A percentile compares a stretch with the other conserved stretches of the same genome.
phyloP scores from a whole-genome alignment of 2,797 vertebrate genomes.

The Phrynocephalus guinanensis region DNA sequence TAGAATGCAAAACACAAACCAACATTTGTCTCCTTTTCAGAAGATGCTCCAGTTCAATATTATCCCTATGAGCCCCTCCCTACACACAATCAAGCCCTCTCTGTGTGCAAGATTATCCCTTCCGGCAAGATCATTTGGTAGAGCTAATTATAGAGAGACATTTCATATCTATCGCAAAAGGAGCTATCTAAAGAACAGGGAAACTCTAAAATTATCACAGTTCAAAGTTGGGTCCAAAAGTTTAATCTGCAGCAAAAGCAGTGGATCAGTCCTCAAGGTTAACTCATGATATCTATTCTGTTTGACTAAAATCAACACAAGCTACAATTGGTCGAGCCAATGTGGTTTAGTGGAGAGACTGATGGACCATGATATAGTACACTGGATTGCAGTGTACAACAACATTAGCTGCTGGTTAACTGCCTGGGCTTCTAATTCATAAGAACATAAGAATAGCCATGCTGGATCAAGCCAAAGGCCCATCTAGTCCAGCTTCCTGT shows the following conservation, averaged over 20 bases:
- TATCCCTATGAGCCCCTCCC: constrained; percentile 50
- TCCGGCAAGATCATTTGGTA: constrained; percentile 40
- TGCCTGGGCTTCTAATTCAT: background rate
- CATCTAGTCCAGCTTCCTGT: too few relatives aligned
- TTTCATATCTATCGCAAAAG: constrained; percentile 23
- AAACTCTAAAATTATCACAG: background rate
- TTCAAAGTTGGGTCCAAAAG: constrained; percentile 9
- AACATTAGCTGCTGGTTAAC: background rate
- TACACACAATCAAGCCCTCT: constrained; percentile 36
- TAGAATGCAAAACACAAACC: constrained; percentile 57
- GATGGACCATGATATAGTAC: background rate
- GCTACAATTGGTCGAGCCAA: too few relatives aligned
- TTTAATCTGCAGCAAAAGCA: background rate
- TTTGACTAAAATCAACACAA: background rate
- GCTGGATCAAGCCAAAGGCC: too few relatives aligned
- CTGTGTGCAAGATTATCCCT: constrained; percentile 48
- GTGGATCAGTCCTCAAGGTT: constrained; percentile 22
- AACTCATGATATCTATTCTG: constrained; percentile 1
- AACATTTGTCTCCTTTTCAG: constrained; percentile 48
- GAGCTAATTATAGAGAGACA: constrained; percentile 39
- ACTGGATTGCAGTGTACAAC: background rate
- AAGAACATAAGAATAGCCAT: too few relatives aligned
- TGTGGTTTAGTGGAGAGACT: too few relatives aligned
- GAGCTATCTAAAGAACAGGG: constrained; percentile 34
- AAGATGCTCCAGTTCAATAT: constrained; percentile 49